Evolutionary conservation across 2,888 invertebrate genomes (phyloP).

Genomic region (Cantharis rustica): DNA sequence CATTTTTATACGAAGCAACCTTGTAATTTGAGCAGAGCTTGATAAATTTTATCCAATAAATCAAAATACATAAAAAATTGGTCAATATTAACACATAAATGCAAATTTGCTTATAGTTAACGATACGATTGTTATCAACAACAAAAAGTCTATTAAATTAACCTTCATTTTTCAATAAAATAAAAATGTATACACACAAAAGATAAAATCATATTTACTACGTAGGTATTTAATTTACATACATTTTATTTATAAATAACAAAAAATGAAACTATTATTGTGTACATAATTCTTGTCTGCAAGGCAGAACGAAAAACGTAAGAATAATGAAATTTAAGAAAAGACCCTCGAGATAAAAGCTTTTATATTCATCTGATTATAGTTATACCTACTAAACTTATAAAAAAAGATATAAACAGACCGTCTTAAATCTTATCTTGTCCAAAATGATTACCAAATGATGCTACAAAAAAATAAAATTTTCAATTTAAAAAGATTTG

Average conservation of each 20-base stretch:
- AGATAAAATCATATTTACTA: neutral
- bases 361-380: constrained; percentile 1
- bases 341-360: neutral
- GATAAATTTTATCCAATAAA: neutral
- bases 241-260: neutral
- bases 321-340: neutral
- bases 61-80: neutral
- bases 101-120: neutral
- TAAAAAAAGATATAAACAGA: constrained; percentile 4
- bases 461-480: neutral
- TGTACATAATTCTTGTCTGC: neutral
- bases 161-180: neutral
- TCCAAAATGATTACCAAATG: neutral
- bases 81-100: neutral
- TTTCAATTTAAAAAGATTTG: neutral
- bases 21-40: neutral
- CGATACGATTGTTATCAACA: neutral
- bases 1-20: neutral
- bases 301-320: neutral
- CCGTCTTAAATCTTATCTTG: neutral
- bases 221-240: neutral
- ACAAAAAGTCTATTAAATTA: neutral
- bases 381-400: neutral
- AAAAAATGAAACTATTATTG: neutral
- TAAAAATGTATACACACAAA: neutral